phyloP scores from a whole-genome alignment of 2,797 vertebrate species.

The Aplochiton taeniatus region DNA sequence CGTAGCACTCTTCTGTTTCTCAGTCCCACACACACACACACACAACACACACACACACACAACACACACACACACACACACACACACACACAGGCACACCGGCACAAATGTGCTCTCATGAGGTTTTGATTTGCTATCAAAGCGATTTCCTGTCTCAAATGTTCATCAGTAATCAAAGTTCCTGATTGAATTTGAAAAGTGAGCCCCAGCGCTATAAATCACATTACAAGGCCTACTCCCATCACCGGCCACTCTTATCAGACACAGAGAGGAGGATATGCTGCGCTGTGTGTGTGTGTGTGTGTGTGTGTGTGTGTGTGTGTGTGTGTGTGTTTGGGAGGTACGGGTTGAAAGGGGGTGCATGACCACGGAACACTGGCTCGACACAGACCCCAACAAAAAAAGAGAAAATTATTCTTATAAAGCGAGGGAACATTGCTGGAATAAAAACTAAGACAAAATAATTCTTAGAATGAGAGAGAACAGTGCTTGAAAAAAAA shows the following conservation, averaged over 20 bases:
- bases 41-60: not conserved
- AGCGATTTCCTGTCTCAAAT: constrained; percentile 77
- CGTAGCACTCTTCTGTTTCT: no score
- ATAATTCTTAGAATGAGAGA: no score
- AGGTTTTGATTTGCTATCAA: constrained; percentile 77
- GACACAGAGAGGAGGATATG: constrained; percentile 62
- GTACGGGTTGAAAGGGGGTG: not conserved
- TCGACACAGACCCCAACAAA: no score
- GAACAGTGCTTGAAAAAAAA: no score
- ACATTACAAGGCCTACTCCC: constrained; percentile 75
- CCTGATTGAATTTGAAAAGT: constrained; percentile 80
- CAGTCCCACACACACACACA: not conserved
- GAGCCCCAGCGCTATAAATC: constrained; percentile 72
- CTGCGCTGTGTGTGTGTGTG: constrained; percentile 48
- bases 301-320: constrained; percentile 25
- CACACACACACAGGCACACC: not conserved
- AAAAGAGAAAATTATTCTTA: no score
- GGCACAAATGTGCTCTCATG: constrained; percentile 47
- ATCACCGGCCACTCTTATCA: constrained; percentile 66
- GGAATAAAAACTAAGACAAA: no score
- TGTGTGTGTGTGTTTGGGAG: constrained; percentile 8
- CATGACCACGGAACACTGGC: no score
- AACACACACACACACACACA: constrained; percentile 4
- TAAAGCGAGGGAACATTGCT: no score
- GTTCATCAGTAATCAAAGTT: constrained; percentile 80